A percentile compares a stretch with the other conserved stretches of the same genome.
These are phyloP conservation scores for Eupithecia insigniata DNA, from an alignment of 2,888 invertebrate genomes.

Conservation along the genomic window DNA sequence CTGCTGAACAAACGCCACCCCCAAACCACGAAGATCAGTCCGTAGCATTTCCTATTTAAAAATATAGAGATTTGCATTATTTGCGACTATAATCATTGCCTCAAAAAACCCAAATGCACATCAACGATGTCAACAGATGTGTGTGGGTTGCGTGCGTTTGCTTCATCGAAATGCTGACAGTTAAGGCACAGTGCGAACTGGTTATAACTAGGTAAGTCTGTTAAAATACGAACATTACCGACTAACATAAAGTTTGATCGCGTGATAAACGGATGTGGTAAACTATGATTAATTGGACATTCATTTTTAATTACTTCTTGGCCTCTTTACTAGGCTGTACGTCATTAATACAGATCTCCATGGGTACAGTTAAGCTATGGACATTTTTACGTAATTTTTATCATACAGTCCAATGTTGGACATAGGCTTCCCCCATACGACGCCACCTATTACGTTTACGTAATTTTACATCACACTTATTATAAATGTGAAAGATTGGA, in stretches of 20 bases:
- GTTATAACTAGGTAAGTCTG: constrained; percentile 50
- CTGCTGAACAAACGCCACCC: not conserved
- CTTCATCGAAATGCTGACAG: constrained; percentile 58
- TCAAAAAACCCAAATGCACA: constrained; percentile 11
- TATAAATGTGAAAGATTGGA: no score
- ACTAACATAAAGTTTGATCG: constrained; percentile 35
- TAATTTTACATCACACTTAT: no score
- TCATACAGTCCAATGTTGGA: no score
- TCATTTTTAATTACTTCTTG: constrained; percentile 42
- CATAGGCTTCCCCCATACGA: no score
- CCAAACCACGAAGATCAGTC: not conserved
- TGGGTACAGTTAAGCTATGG: no score
- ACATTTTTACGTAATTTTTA: no score
- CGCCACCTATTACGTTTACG: no score
- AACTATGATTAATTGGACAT: constrained; percentile 48
- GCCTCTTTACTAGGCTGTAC: not conserved
- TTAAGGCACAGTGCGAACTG: constrained; percentile 43
- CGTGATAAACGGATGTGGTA: constrained; percentile 46
- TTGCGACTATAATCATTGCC: not conserved
- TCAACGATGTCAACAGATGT: constrained; percentile 39
- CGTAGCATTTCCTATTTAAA: no score
- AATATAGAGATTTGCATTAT: no score
- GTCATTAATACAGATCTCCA: not conserved
- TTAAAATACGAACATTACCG: constrained; percentile 51
- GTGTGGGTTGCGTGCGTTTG: constrained; percentile 53